Evolutionary conservation across 1,140 invertebrate genomes (phyloP).

Genomic region (Drosophila carrolli): DNA sequence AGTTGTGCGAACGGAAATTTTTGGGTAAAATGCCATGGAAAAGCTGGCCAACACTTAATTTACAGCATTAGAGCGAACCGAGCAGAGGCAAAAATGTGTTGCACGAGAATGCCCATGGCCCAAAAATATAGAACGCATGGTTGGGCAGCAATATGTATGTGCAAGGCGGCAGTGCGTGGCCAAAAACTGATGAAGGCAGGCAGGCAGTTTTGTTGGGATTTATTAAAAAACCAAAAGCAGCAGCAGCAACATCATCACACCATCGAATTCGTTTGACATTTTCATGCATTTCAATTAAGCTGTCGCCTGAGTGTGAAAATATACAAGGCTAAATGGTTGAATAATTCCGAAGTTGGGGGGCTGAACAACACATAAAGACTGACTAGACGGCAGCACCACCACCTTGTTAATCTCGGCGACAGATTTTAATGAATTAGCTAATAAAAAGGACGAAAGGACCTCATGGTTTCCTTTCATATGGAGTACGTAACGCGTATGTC

Average conservation of each 20-base stretch:
- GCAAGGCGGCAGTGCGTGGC: conserved; percentile 44
- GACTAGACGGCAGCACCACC: conserved; percentile 11
- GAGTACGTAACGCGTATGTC: conserved; percentile 37
- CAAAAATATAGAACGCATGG: conserved; percentile 44
- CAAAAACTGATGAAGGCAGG: neutral
- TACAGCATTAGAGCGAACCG: conserved; percentile 45
- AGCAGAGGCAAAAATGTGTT: neutral
- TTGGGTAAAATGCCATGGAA: conserved; percentile 59
- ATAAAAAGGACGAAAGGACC: conserved; percentile 35
- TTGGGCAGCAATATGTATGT: conserved; percentile 38
- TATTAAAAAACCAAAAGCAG: conserved; percentile 59
- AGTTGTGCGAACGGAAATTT: conserved; percentile 55
- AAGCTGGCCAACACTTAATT: conserved; percentile 65
- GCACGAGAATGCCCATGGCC: neutral
- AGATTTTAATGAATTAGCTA: conserved; percentile 80
- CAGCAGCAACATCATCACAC: conserved; percentile 10
- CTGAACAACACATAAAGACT: neutral
- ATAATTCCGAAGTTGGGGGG: conserved; percentile 37
- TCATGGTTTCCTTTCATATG: conserved; percentile 32
- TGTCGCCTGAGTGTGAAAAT: conserved; percentile 57
- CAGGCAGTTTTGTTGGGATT: conserved; percentile 35
- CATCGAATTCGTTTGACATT: conserved; percentile 72
- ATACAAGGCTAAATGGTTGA: conserved; percentile 56
- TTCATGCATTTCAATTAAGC: conserved; percentile 81
- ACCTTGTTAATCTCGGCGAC: conserved; percentile 25